Base-by-base conservation (phyloP, 2,888 invertebrate species). In the Crioceris asparagi region DNA sequence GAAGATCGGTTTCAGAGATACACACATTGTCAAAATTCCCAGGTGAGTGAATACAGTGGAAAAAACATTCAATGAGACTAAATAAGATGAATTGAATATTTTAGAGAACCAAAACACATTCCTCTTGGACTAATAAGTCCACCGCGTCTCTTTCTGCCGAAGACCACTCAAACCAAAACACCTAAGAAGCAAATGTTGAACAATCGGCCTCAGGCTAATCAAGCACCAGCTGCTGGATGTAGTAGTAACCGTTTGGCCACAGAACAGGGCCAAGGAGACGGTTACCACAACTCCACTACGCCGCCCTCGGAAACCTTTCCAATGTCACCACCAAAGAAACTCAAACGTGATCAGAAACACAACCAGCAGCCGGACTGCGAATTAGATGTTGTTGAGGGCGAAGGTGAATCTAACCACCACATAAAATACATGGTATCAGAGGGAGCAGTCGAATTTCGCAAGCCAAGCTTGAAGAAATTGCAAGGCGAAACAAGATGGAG, bases 401-500 rank as follows among this genome's bases (percentile, higher is more conserved):
- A 54, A 41, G 39, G 43, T 17, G 50, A 50, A 11, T 25, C 38
- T 2, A 16, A 29, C 2, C 29, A 25, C 21, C 16, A 36, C 21
- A 32, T 61, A 8, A 59, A 57, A 41, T 59, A 53, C 39, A 38
- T 59, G 25, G 49, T 47, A 7, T 45, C 53, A 1, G 53, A 57
- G 17, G 61, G 62, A 12, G 40, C 46, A 21, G 48, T 64, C 3
- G 60, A 61, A 43, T 64, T 63, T 48, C 56, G 53, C 27, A 55
- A 53, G 39, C 55, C 55, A 4, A 60, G 60, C 41, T 34, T 52
- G 17, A 62, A 60, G 45, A 55, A 62, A 40, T 47, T 59, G 21
- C 44, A 71, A 67, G 41, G 50, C 53, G 40, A 71, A 68, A 62
- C 59, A 2, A 73, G 70, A 48, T 78, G 77, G 76, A 70, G 69